A percentile compares a stretch with the other conserved stretches of the same genome.
Evolutionary conservation across 2,113 vertebrate species (phyloP).

Genomic region (Lophotis ruficrista): DNA sequence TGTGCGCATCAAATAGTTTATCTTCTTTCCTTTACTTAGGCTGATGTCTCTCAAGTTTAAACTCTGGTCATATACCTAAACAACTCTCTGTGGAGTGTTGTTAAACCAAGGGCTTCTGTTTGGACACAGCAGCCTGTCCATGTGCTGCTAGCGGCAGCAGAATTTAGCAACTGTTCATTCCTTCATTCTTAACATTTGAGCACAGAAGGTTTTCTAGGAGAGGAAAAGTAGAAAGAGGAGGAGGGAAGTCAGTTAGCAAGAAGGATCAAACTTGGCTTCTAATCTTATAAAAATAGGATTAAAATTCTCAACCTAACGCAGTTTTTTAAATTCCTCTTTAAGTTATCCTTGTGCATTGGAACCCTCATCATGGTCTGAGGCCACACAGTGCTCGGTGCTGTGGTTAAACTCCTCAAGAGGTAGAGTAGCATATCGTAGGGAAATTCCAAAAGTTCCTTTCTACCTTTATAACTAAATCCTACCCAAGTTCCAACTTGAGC

Average conservation of each 20-base stretch:
- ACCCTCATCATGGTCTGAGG: background rate
- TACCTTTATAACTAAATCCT: conserved; percentile 10
- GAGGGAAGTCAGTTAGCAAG: background rate
- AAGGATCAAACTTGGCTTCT: background rate
- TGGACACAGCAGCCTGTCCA: background rate
- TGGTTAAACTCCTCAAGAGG: background rate
- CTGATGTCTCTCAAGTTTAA: background rate
- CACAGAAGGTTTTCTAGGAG: background rate
- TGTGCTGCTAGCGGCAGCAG: background rate
- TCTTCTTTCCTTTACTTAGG: background rate
- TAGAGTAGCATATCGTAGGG: background rate
- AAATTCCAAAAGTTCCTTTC: conserved; percentile 48
- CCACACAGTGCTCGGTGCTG: background rate
- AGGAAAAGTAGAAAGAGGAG: background rate
- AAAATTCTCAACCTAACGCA: background rate
- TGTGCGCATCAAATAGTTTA: background rate
- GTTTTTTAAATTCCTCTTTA: background rate
- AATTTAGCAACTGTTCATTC: background rate
- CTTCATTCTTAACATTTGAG: background rate
- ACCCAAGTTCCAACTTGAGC: conserved; percentile 49
- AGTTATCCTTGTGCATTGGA: background rate
- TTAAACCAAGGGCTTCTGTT: background rate
- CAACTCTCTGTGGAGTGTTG: background rate
- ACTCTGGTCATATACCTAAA: background rate
- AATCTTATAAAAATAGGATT: background rate